Percentiles rank a stretch among this genome's conserved stretches.
phyloP scores from a whole-genome alignment of 2,797 vertebrate genomes.

The Galago senegalensis region DNA sequence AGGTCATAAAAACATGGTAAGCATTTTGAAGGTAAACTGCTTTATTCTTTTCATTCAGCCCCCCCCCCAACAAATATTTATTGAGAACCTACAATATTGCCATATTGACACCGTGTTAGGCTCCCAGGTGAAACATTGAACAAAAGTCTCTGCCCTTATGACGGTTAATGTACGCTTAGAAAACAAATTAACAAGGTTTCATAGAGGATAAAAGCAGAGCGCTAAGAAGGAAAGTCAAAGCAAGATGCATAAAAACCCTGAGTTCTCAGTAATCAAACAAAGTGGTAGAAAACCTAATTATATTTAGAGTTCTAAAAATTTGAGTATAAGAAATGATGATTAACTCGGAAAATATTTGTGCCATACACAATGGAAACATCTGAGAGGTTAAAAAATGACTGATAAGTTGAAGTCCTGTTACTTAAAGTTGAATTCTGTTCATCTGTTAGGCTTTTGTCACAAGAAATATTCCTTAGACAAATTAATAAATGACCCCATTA shows the following conservation, averaged over 20 bases:
- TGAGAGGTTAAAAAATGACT: constrained; percentile 20
- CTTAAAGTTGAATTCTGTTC: constrained; percentile 13
- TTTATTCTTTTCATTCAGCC: background rate
- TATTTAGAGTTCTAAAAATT: background rate
- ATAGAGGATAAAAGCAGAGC: background rate
- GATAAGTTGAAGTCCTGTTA: background rate
- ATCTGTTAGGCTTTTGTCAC: background rate
- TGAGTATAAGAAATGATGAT: background rate
- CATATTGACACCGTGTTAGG: background rate
- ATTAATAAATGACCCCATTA: constrained; percentile 65
- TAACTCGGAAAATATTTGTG: background rate
- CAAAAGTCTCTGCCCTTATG: background rate
- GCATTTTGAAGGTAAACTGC: background rate
- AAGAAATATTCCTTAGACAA: constrained; percentile 60
- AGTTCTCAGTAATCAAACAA: background rate
- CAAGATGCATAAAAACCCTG: background rate
- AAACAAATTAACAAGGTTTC: background rate
- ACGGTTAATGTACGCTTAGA: background rate
- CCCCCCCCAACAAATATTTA: background rate
- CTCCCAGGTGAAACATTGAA: background rate
- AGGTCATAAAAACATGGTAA: background rate
- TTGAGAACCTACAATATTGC: background rate
- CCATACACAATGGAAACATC: background rate
- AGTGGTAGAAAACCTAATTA: background rate
- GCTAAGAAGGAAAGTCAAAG: constrained; percentile 26